Evolutionary conservation across 2,888 invertebrate genomes (phyloP).

Genomic region (Drosophila setosimentum): DNA sequence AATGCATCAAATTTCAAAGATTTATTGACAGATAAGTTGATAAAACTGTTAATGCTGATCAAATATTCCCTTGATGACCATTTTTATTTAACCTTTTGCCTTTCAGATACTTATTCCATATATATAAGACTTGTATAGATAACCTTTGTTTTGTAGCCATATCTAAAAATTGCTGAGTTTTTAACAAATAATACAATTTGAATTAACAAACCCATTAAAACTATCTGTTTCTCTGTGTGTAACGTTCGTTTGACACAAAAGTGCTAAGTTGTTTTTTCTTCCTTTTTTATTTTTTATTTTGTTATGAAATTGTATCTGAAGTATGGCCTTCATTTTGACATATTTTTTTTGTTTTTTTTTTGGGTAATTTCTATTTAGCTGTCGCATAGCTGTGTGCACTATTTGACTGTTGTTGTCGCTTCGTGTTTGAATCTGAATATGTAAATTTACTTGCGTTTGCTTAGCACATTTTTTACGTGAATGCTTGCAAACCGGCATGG

Average conservation of each 20-base stretch:
- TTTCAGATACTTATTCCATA: background rate
- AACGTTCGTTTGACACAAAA: conserved; percentile 6
- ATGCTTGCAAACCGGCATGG: conserved; percentile 42
- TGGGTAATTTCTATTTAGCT: conserved; percentile 12
- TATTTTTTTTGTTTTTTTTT: background rate
- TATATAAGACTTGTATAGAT: background rate
- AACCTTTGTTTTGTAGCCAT: background rate
- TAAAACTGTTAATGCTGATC: background rate
- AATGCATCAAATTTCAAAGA: fast-evolving
- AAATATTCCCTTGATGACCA: background rate
- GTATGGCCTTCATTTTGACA: conserved; percentile 14
- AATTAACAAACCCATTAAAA: background rate
- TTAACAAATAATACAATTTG: background rate
- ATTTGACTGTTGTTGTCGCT: conserved; percentile 58
- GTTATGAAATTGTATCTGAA: conserved; percentile 23
- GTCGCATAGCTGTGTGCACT: conserved; percentile 19
- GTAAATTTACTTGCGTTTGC: conserved; percentile 75
- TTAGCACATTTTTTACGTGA: conserved; percentile 74
- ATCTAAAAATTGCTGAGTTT: background rate
- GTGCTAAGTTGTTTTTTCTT: background rate
- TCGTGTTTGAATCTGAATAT: conserved; percentile 70
- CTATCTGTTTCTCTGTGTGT: background rate
- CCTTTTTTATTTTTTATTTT: too few species aligned
- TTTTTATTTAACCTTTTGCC: background rate
- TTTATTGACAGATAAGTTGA: background rate